Evolutionary conservation across 1,140 invertebrate genomes (phyloP), one percentile per base, ranked within the genome.

Genomic region (Drosophila repletoides): DNA sequence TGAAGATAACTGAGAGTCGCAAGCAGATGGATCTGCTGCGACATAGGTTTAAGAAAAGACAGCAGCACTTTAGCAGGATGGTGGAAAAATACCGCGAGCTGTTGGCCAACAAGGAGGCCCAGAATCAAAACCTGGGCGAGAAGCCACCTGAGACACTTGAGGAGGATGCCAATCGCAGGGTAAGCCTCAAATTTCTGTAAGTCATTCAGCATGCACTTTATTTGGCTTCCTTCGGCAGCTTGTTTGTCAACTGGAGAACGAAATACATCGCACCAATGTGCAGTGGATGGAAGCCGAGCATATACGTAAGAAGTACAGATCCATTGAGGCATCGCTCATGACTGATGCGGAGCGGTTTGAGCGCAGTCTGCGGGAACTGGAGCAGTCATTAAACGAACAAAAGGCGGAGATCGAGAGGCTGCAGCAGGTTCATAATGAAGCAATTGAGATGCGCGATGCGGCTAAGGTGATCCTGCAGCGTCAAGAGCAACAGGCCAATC

Each of bases 251-350:
- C 89, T 96, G 58, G 95, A 95, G 89, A 96, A 95, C 90, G 93
- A 93, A 76, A 94, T 95, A 31, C 95, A 96, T 77, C 93, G 93
- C 63, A 93, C 95, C 2, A 93, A 95, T 45, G 93, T 96, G 26
- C 95, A 95, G 91, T 94, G 94, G 91, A 94, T 95, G 89, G 95
- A 96, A 90, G 95, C 95, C 1, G 94, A 95, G 72, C 93, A 95
- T 55, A 92, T 96, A 1, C 93, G 93, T 58, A 95, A 95, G 88
- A 96, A 95, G 79, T 96, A 96, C 71, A 91, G 91, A 38, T 93
- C 93, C 4, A 95, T 96, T n/a, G 91, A 93, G 71, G 92, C 92
- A 55, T 94, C 93, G n/a, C 80, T 96, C 0, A 92, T 94, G 76
- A 92, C 93, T 38, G 94, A 95, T 76, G 92, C 94, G 0, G 93